Percentiles rank a stretch among this genome's conserved stretches.
Evolutionary conservation across 30 jellyfish, hydroid and myxozoan species (phyloP).

Genomic region (Turritopsis dohrnii): DNA sequence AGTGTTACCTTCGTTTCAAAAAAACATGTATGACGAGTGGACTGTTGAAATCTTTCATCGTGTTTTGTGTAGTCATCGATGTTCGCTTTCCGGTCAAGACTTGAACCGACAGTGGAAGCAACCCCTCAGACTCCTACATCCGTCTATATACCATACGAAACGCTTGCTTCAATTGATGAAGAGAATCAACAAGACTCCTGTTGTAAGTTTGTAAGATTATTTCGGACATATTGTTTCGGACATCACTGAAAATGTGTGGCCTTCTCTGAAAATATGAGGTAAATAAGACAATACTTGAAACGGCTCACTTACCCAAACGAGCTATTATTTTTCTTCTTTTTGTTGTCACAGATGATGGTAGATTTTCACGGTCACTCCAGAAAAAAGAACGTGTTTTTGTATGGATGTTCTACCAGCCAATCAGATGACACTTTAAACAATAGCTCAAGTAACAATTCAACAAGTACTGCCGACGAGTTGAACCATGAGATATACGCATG

Average conservation of each 20-base stretch:
- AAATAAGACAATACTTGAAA: too few species aligned
- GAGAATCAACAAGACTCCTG: slow-evolving; percentile 53
- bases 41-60: not conserved
- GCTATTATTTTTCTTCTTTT: not conserved
- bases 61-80: slow-evolving; percentile 63
- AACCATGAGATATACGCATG: not conserved
- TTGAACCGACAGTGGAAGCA: slow-evolving; percentile 85
- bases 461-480: not conserved
- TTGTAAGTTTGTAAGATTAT: slow-evolving; percentile 32
- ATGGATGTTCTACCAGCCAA: slow-evolving; percentile 58
- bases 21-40: too few species aligned
- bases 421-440: not conserved
- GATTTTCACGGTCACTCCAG: slow-evolving; percentile 98
- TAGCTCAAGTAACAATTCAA: not conserved
- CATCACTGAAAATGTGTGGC: too few species aligned
- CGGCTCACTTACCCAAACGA: too few species aligned
- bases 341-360: slow-evolving; percentile 49
- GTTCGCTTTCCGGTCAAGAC: slow-evolving; percentile 85
- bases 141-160: slow-evolving; percentile 70
- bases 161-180: slow-evolving; percentile 49
- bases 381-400: slow-evolving; percentile 79
- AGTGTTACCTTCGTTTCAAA: too few species aligned
- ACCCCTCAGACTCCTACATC: slow-evolving; percentile 66
- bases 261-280: too few species aligned
- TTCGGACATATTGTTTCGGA: not conserved